These are phyloP conservation scores for Tamias sibiricus DNA, from an alignment of 2,113 vertebrate genomes.

Conservation along the genomic window DNA sequence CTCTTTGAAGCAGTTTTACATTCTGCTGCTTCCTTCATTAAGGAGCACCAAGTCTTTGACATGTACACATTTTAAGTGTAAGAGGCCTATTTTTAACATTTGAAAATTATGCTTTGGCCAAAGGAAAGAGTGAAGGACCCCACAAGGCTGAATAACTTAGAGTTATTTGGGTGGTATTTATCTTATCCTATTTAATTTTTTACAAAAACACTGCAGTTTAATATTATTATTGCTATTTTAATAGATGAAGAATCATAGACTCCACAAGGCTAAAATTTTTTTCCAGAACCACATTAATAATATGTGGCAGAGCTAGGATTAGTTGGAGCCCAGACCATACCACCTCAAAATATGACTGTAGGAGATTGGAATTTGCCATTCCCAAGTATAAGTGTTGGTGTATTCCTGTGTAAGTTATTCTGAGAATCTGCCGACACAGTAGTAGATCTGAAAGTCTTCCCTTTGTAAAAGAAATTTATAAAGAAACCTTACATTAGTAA, in stretches of 20 bases:
- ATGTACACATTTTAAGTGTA: not conserved
- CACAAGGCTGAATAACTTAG: not conserved
- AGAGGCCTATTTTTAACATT: not conserved
- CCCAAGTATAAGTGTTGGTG: not conserved
- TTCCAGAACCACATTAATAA: not conserved
- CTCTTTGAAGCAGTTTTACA: not conserved
- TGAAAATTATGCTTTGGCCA: not conserved
- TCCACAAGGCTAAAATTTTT: conserved; percentile 11
- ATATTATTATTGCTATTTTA: not conserved
- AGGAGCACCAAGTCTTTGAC: not conserved
- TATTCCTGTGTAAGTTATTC: not conserved
- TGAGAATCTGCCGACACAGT: not conserved
- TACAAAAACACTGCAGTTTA: not conserved
- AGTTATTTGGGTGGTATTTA: not conserved
- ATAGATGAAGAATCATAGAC: not conserved
- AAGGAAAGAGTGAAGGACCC: not conserved
- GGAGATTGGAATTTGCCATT: not conserved
- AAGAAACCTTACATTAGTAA: not conserved
- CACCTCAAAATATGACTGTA: not conserved
- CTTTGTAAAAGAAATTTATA: not conserved
- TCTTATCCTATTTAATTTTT: not conserved
- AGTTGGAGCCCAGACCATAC: not conserved
- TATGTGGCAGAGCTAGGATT: not conserved
- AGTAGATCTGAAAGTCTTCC: not conserved
- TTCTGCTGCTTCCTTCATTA: not conserved